These are phyloP conservation scores for Equus quagga DNA, from an alignment of 2,113 vertebrate species.

Conservation along the genomic window DNA sequence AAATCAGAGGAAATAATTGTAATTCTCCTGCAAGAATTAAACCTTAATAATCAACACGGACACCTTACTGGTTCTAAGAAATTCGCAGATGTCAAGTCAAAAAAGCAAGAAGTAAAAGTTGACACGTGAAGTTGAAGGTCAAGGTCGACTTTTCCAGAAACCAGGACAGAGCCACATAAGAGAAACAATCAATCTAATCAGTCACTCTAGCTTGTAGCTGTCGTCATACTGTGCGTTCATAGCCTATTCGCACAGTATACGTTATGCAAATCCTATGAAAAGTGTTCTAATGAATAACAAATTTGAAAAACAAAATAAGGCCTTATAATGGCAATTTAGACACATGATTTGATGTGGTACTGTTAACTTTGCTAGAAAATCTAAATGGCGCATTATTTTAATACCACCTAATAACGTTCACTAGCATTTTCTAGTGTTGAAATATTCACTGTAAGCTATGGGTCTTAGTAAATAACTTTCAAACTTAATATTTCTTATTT, in stretches of 20 bases:
- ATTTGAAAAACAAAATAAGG: neutral
- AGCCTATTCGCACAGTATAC: neutral
- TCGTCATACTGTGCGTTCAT: too few species aligned
- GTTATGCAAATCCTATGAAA: neutral
- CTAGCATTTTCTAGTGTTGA: neutral
- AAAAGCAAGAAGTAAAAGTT: neutral
- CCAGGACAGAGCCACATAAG: neutral
- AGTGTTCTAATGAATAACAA: neutral
- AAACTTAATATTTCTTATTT: neutral
- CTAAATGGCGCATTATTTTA: neutral
- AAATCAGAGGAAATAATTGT: neutral
- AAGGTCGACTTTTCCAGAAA: neutral
- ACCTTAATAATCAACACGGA: neutral
- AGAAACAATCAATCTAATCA: neutral
- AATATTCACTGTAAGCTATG: neutral
- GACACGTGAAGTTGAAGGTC: neutral
- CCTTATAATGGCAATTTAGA: neutral
- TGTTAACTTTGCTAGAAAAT: neutral
- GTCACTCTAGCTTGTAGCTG: neutral
- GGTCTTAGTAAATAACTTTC: neutral
- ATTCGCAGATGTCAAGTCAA: neutral
- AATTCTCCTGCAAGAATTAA: constrained; percentile 12
- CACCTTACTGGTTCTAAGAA: neutral
- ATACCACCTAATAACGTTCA: neutral
- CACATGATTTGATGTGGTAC: neutral